Percentiles rank a stretch among this genome's conserved stretches.
Conservation (phyloP, 2,888 invertebrate genomes). For the Boloria selene region DNA sequence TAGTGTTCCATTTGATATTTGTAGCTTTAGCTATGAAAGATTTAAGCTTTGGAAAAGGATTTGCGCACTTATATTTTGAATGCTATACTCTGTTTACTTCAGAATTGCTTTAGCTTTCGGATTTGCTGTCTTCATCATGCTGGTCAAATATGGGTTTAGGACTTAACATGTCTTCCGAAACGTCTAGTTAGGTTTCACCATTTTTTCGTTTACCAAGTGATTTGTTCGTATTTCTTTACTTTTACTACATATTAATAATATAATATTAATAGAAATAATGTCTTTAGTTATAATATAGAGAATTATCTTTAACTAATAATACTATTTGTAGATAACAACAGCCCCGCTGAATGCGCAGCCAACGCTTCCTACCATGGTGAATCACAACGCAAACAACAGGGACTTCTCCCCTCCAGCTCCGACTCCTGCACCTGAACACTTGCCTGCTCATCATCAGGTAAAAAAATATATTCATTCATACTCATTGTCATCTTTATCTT, state of each 20-base stretch:
- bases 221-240: no score
- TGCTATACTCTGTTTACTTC: constrained; percentile 1
- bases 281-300: no score
- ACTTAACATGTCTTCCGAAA: no score
- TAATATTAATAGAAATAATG: no score
- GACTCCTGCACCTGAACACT: constrained; percentile 67
- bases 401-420: constrained; percentile 75
- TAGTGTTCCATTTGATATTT: constrained; percentile 22
- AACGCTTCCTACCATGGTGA: constrained; percentile 57
- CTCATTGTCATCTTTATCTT: neutral
- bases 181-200: no score
- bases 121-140: no score
- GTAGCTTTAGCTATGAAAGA: constrained; percentile 20
- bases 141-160: no score
- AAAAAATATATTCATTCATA: neutral
- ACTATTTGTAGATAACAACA: constrained; percentile 51
- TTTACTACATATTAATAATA: no score
- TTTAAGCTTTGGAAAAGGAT: constrained; percentile 11
- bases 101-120: neutral
- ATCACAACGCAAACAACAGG: constrained; percentile 55
- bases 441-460: constrained; percentile 72
- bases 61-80: constrained; percentile 8
- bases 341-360: constrained; percentile 58
- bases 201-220: no score
- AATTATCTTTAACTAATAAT: no score